Evolutionary conservation across 2,888 invertebrate genomes (phyloP).

Genomic region (Eupeodes luniger): DNA sequence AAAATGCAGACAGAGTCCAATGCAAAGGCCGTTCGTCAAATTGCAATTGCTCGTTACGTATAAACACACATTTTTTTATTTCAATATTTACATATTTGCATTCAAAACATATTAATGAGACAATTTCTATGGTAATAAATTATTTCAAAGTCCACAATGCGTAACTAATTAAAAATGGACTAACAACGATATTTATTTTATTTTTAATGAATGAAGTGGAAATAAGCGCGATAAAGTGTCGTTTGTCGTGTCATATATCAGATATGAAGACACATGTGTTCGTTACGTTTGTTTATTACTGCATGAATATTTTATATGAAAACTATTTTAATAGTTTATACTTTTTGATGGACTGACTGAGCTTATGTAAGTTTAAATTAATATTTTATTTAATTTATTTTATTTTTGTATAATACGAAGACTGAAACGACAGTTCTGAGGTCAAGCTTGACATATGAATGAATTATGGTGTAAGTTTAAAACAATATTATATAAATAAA

Average conservation of each 20-base stretch:
- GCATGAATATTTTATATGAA: too few relatives aligned
- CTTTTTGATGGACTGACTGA: neutral
- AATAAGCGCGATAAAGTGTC: constrained; percentile 14
- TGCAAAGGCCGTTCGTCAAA: neutral
- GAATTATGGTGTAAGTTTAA: neutral
- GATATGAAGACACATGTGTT: constrained; percentile 4
- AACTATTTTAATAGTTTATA: neutral
- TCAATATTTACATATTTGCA: constrained; percentile 27
- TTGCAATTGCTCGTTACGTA: neutral
- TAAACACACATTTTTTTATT: neutral
- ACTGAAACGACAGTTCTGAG: too few relatives aligned
- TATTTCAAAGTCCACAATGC: constrained; percentile 39
- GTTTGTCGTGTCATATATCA: constrained; percentile 19
- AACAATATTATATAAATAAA: neutral
- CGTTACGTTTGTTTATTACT: neutral
- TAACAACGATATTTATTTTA: neutral
- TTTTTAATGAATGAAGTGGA: constrained; percentile 9
- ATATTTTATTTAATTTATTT: too few relatives aligned
- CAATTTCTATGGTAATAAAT: constrained; percentile 19
- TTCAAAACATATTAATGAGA: constrained; percentile 14
- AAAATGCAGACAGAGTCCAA: constrained; percentile 10
- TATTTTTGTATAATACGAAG: too few relatives aligned
- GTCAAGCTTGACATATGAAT: too few relatives aligned
- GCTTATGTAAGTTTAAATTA: too few relatives aligned
- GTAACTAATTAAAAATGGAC: constrained; percentile 44